Evolutionary conservation across 2,888 invertebrate species (phyloP), one percentile per base, ranked within the genome.

Genomic region (Heliconius erato): DNA sequence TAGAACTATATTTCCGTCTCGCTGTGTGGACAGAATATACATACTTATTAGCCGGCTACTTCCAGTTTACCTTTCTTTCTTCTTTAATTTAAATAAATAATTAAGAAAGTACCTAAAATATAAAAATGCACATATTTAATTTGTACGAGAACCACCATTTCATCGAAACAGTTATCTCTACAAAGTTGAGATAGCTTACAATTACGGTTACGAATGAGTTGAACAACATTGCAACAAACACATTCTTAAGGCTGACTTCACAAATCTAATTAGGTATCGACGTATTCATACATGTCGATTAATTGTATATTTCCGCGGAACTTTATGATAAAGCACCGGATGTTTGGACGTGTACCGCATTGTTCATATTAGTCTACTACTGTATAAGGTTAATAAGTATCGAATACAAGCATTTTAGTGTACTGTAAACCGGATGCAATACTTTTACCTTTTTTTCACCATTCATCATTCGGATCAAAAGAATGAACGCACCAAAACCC

Each of bases 291-390:
- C 90, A 91, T 89, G 87, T 89, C 89, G 89, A 91, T 90, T 91
- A 89, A 89, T 89, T 87, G 86, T 87, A 89, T 87, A 89, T 90
- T 91, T 90, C 90, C 90, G 90, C 91, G 89, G 88, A 91, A 93
- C 89, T 91, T 91, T 87, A 86, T 90, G 94, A 95, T 94, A 94
- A 92, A 91, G 85, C 86, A 87, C 93, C 95, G 95, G 94, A 95
- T 94, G 94, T 94, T 94, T 94, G 91, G 89, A 89, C 90, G 91
- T 91, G 91, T 92, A 92, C 91, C 90, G 91, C 90, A 94, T 94
- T 94, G 94, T 94, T 92, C 90, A 85, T 82, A 84, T 83, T 87
- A 84, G 85, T 87, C 85, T 86, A 87, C 85, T 86, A 87, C 86
- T 86, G 85, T 84, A 82, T 86, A 76, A 77, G 83, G 79, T 77